These are phyloP conservation scores for Sphinx pinastri DNA, from an alignment of 2,888 invertebrate species.

Conservation along the genomic window DNA sequence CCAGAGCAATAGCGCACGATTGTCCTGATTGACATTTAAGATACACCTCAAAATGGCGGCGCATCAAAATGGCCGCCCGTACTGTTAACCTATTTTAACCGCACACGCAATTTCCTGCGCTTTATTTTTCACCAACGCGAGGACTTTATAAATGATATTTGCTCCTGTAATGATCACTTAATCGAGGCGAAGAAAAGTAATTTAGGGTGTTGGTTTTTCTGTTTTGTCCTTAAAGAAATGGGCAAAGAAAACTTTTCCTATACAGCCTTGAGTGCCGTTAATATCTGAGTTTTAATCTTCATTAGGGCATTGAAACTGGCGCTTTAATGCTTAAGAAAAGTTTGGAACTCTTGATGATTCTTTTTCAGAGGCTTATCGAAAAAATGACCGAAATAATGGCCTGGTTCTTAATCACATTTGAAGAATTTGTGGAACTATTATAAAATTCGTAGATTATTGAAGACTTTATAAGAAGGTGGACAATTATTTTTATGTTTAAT, in stretches of 20 bases:
- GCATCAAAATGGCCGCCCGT: constrained; percentile 40
- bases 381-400: too few relatives aligned
- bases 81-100: constrained; percentile 58
- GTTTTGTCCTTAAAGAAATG: constrained; percentile 35
- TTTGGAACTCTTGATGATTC: constrained; percentile 12
- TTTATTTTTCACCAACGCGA: constrained; percentile 58
- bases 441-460: too few relatives aligned
- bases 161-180: constrained; percentile 72
- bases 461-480: too few relatives aligned
- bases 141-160: constrained; percentile 68
- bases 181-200: constrained; percentile 72
- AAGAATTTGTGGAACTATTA: too few relatives aligned
- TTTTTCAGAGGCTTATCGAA: not conserved
- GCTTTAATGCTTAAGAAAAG: not conserved
- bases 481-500: too few relatives aligned
- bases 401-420: too few relatives aligned
- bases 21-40: constrained; percentile 18
- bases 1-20: not conserved
- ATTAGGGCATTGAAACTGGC: constrained; percentile 5
- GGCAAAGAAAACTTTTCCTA: constrained; percentile 25
- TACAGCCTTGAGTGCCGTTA: constrained; percentile 8
- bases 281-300: constrained; percentile 22
- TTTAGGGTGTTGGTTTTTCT: constrained; percentile 52
- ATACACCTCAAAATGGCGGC: constrained; percentile 49
- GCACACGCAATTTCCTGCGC: constrained; percentile 72